These are phyloP conservation scores for Tanaodytes sp. DNA, from an alignment of 2,888 invertebrate genomes.

Conservation along the genomic window DNA sequence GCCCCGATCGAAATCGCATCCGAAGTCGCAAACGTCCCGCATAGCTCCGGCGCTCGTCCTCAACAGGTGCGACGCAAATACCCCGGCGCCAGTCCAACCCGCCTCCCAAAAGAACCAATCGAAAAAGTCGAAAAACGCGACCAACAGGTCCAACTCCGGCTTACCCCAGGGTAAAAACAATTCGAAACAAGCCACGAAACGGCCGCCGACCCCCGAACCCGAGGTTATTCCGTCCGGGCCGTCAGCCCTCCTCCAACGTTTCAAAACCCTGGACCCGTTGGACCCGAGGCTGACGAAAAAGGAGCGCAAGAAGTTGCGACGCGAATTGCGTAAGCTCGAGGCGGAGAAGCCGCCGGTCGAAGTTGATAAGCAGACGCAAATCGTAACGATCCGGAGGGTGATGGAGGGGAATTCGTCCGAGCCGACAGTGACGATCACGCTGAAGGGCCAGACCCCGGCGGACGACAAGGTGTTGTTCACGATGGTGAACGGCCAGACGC, in stretches of 20 bases:
- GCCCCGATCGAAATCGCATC: too few relatives aligned
- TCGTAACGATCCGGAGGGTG: conserved; percentile 82
- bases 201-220: too few relatives aligned
- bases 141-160: too few relatives aligned
- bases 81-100: too few relatives aligned
- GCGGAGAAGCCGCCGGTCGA: conserved; percentile 65
- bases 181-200: too few relatives aligned
- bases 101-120: too few relatives aligned
- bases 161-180: too few relatives aligned
- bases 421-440: conserved; percentile 84
- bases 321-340: conserved; percentile 69
- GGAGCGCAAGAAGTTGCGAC: conserved; percentile 67
- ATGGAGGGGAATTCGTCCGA: conserved; percentile 79
- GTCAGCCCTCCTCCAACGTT: conserved; percentile 25
- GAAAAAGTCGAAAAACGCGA: too few relatives aligned
- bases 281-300: conserved; percentile 70
- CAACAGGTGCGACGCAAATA: too few relatives aligned
- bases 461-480: conserved; percentile 84
- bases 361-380: conserved; percentile 67
- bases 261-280: conserved; percentile 47
- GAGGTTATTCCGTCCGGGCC: too few relatives aligned
- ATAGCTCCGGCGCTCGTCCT: too few relatives aligned
- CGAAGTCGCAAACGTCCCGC: too few relatives aligned
- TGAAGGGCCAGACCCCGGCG: conserved; percentile 82
- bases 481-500: conserved; percentile 77